A percentile compares a stretch with the other conserved stretches of the same genome.
phyloP scores from a whole-genome alignment of 30 jellyfish, hydroid and myxozoan species.

The Cassiopea xamachana region DNA sequence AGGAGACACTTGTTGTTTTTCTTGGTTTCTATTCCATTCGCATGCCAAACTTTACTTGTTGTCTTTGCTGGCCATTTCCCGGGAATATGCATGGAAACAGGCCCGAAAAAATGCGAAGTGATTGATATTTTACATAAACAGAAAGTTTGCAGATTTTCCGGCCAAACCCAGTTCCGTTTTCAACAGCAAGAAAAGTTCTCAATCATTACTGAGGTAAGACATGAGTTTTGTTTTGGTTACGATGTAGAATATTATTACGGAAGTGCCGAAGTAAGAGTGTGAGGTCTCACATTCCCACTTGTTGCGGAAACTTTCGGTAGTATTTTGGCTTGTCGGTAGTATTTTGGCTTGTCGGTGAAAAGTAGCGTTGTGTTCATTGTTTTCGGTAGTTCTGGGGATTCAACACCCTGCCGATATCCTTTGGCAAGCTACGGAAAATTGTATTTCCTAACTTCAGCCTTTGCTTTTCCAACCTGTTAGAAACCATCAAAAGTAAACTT shows the following conservation, averaged over 20 bases:
- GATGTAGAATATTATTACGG: not conserved
- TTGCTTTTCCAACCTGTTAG: too few relatives aligned
- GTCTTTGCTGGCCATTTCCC: conserved; percentile 64
- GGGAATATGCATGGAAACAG: conserved; percentile 25
- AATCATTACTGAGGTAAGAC: conserved; percentile 50
- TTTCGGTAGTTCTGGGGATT: too few relatives aligned
- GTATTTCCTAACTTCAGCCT: too few relatives aligned
- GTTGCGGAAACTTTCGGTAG: too few relatives aligned
- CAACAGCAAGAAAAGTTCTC: conserved; percentile 41
- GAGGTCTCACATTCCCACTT: too few relatives aligned
- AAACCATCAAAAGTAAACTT: too few relatives aligned
- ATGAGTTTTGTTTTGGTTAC: not conserved
- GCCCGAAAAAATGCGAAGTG: conserved; percentile 10
- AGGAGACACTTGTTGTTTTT: conserved; percentile 69
- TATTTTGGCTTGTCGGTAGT: too few relatives aligned
- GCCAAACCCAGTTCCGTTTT: conserved; percentile 7
- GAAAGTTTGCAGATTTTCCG: conserved; percentile 17
- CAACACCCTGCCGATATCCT: too few relatives aligned
- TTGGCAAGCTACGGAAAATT: too few relatives aligned
- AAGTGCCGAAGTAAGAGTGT: too few relatives aligned
- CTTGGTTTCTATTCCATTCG: conserved; percentile 63
- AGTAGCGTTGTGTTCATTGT: too few relatives aligned
- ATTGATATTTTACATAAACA: not conserved
- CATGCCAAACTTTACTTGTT: conserved; percentile 53
- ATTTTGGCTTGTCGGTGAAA: too few relatives aligned